Base-by-base conservation (phyloP, 2,113 vertebrate species). In the Toxostoma redivivum region DNA sequence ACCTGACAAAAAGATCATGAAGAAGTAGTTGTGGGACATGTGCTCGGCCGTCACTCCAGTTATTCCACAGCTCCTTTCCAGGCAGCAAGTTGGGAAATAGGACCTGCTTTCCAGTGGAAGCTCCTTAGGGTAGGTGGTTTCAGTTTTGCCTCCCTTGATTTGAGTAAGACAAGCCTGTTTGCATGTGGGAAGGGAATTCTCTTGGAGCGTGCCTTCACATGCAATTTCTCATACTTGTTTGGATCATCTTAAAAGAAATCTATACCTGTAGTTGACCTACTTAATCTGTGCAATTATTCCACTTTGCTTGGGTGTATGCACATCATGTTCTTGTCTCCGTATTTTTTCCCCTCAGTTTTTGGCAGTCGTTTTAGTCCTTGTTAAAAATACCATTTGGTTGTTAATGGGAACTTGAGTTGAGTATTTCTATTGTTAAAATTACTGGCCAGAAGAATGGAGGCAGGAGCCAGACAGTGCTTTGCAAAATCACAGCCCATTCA, bases 91-190 rank as follows among this genome's bases (percentile, higher is more conserved):
- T 94, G 69, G 37, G 92, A 95, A 95, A 42, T 66, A 70, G 57
- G 93, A 83, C 25, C n/a, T 22, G 35, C 88, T 88, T 90, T 95
- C 76, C 94, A 56, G 56, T 60, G 92, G 92, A 47, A 84, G 64
- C 92, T 94, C 90, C 86, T 81, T 74, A 72, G 93, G 96, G 95
- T 95, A 96, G 92, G 95, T 93, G 90, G 72, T 94, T 96, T 96
- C 90, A 81, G 37, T 77, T 96, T 92, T 96, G 56, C 72, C 79
- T 93, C 56, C 54, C 60, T 84, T 81, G 31, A 60, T 95, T 93
- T 86, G 77, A 71, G 35, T 74, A 30, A 90, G 77, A 60, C 60
- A 35, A 62, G 40, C 57, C 69, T 69, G 77, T 93, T 81, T 60
- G 86, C 48, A 57, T 64, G 66, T 90, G 40, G 60, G 83, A 84